Conservation (phyloP, 1,140 invertebrate species). For the Drosophila rufa region DNA sequence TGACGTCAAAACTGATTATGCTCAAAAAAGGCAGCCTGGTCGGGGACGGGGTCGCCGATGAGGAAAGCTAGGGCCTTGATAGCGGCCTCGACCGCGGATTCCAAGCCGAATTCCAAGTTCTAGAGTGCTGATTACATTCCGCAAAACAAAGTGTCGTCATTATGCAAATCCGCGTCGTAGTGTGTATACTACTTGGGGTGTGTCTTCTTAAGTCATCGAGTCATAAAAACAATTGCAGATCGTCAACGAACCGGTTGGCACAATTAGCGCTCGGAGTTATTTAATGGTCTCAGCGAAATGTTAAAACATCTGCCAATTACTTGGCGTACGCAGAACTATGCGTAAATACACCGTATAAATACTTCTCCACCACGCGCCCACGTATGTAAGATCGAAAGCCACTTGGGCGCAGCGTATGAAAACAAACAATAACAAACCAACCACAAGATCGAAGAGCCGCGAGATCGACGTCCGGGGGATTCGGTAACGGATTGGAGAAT, state of each 20-base stretch:
- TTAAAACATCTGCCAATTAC: slow-evolving; percentile 31
- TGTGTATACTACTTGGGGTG: slow-evolving; percentile 27
- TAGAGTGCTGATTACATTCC: slow-evolving; percentile 15
- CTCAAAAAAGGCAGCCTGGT: slow-evolving; percentile 41
- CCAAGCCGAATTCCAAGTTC: slow-evolving; percentile 21
- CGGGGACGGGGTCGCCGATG: not conserved
- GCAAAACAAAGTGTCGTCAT: slow-evolving; percentile 50
- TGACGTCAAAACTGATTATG: slow-evolving; percentile 46
- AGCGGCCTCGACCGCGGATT: slow-evolving; percentile 13
- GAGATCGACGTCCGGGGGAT: slow-evolving; percentile 39
- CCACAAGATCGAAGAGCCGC: slow-evolving; percentile 19
- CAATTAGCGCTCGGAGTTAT: slow-evolving; percentile 26
- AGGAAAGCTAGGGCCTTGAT: slow-evolving; percentile 13
- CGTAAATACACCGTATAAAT: slow-evolving; percentile 47
- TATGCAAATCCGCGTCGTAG: slow-evolving; percentile 51
- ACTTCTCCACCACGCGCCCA: slow-evolving; percentile 47
- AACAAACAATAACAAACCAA: slow-evolving; percentile 54
- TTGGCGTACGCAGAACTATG: slow-evolving; percentile 15
- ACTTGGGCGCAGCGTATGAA: slow-evolving; percentile 11
- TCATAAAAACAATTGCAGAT: slow-evolving; percentile 34
- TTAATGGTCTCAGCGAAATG: slow-evolving; percentile 12
- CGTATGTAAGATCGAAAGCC: slow-evolving; percentile 35
- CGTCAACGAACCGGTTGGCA: slow-evolving; percentile 45
- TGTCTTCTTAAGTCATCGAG: slow-evolving; percentile 54
- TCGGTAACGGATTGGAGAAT: slow-evolving; percentile 30